Percentiles rank a stretch among this genome's conserved stretches.
phyloP scores from a whole-genome alignment of 2,113 vertebrate species.

The Gorilla gorilla region DNA sequence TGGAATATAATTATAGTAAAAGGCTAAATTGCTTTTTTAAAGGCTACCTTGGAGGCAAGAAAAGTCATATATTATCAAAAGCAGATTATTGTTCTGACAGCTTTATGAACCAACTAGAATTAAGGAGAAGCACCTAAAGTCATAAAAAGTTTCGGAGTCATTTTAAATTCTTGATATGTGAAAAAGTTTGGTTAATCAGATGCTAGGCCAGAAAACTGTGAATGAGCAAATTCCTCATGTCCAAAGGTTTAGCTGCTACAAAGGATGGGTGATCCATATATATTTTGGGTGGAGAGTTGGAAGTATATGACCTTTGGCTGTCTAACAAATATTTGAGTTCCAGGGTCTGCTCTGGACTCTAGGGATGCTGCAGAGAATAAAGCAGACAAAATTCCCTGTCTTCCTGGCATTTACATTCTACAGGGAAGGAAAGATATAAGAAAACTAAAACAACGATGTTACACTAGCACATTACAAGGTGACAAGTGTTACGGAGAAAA shows the following conservation, averaged over 20 bases:
- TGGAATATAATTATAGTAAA: slow-evolving; percentile 59
- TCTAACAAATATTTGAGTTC: background rate
- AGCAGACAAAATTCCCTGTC: background rate
- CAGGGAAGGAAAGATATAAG: too few relatives aligned
- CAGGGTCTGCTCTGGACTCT: background rate
- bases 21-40: slow-evolving; percentile 57
- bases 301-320: background rate
- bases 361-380: background rate
- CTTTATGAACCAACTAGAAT: slow-evolving; percentile 49
- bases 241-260: background rate
- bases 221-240: background rate
- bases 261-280: background rate
- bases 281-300: background rate
- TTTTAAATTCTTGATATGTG: background rate
- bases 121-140: slow-evolving; percentile 1
- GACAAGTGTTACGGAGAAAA: background rate
- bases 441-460: background rate
- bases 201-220: background rate
- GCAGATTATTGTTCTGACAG: slow-evolving; percentile 28
- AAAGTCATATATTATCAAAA: slow-evolving; percentile 52
- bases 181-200: slow-evolving; percentile 23
- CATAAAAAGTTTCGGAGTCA: slow-evolving; percentile 47
- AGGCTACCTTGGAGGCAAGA: slow-evolving; percentile 48
- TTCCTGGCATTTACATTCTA: background rate
- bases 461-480: background rate